Base-by-base conservation (phyloP, 1,140 invertebrate species). In the Adoxophyes honmai region DNA sequence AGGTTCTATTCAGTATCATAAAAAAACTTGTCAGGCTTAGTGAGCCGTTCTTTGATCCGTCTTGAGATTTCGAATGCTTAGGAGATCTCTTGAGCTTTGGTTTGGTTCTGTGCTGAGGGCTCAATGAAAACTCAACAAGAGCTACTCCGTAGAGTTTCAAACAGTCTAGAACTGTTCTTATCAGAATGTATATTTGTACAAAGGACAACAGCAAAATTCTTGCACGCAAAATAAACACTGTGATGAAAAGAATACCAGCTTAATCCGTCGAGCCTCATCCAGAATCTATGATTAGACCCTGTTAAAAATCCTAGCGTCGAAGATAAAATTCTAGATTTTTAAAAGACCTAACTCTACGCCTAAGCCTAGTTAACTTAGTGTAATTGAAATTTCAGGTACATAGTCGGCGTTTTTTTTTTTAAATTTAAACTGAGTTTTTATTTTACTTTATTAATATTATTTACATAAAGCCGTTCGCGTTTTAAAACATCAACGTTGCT, bases 381-480 rank as follows among this genome's bases (percentile, higher is more conserved):
- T 85, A 87, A 86, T 87, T 86, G 81, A 87, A 85, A 68, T 75
- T 68, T 87, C 84, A 87, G 84, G 84, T 87, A 87, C 84, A 76
- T 81, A 70, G 74, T 85, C 81, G 80, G 81, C 81, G 76, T 80
- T 80, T 75, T 71, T 61, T 51, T 59, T 66, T 48, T 48, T 39
- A 69, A n/a, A 71, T 77, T 79, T 77, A 70, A 84, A 83, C 79
- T 84, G 80, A 84, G 78, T 86, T 76, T 69, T 62, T 65, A 67
- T 52, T 69, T 72, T 55, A 70, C 69, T 35, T 64, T 61, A 60
- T 59, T 42, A 55, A 61, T 58, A 73, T 28, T 81, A 86, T 86
- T 76, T 86, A 84, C 81, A 84, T 67, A 28, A 28, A 54, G 38
- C 54, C 52, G 38, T 59, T 53, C 36, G 68, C 66, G 69, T 66